A percentile compares a stretch with the other conserved stretches of the same genome.
These are phyloP conservation scores for Plecturocebus donacophilus DNA, from an alignment of 2,113 vertebrate species.

Conservation along the genomic window DNA sequence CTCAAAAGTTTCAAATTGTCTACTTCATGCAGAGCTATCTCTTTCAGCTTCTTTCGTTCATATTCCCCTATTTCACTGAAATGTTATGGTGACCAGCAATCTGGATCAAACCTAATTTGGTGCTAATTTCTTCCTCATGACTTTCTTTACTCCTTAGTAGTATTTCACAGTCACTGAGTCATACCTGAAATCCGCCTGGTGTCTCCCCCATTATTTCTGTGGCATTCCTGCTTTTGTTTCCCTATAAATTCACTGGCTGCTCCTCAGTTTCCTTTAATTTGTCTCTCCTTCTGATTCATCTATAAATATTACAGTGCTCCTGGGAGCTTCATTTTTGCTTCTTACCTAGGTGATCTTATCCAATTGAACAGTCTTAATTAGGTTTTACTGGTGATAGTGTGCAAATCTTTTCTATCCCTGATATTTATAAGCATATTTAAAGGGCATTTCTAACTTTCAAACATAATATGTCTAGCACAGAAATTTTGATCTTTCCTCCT, in stretches of 20 bases:
- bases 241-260: not conserved
- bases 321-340: not conserved
- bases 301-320: not conserved
- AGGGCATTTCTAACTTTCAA: not conserved
- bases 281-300: not conserved
- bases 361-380: not conserved
- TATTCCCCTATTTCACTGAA: not conserved
- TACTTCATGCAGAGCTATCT: not conserved
- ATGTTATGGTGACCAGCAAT: not conserved
- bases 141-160: not conserved
- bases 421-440: not conserved
- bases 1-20: not conserved
- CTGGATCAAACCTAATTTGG: not conserved
- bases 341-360: not conserved
- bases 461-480: not conserved
- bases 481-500: not conserved
- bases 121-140: not conserved
- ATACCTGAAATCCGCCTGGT: not conserved
- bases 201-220: not conserved
- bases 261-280: not conserved
- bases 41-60: not conserved
- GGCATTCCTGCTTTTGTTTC: not conserved
- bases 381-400: not conserved
- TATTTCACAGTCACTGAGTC: not conserved
- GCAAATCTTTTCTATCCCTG: not conserved